phyloP scores from a whole-genome alignment of 2,888 invertebrate genomes.

The Drosophila kokeensis region DNA sequence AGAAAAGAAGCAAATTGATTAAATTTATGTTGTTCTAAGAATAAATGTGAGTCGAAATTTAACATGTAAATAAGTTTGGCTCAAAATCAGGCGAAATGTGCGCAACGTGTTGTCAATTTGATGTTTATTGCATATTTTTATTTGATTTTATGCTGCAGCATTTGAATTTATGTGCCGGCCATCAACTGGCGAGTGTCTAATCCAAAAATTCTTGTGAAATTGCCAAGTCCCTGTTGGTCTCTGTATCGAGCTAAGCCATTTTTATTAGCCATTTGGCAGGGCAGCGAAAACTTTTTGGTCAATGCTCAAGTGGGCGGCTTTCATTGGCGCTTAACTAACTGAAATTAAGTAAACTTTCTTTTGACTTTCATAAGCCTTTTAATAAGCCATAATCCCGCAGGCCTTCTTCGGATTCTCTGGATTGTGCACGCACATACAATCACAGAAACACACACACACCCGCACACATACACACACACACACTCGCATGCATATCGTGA shows the following conservation, averaged over 20 bases:
- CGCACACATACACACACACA: conserved; percentile 10
- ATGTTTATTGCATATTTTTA: conserved; percentile 76
- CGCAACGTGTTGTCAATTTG: conserved; percentile 73
- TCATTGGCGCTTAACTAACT: conserved; percentile 79
- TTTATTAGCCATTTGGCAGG: conserved; percentile 75
- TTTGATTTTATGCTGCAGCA: conserved; percentile 71
- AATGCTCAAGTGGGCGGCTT: conserved; percentile 77
- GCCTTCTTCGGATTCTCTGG: conserved; percentile 61
- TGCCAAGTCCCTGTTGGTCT: conserved; percentile 56
- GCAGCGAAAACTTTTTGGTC: conserved; percentile 63
- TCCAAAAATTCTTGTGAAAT: conserved; percentile 69
- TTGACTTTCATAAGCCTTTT: conserved; percentile 81
- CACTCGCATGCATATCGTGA: conserved; percentile 62
- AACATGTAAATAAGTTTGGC: conserved; percentile 37
- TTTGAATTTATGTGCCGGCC: conserved; percentile 73
- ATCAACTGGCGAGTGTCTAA: conserved; percentile 68
- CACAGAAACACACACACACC: conserved; percentile 35
- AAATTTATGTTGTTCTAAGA: conserved; percentile 2
- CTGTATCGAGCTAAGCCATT: conserved; percentile 51
- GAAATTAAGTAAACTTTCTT: conserved; percentile 80
- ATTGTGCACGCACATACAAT: conserved; percentile 39
- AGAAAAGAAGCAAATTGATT: conserved; percentile 14
- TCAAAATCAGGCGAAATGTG: conserved; percentile 19
- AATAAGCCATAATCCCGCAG: conserved; percentile 78
- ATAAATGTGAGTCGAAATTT: conserved; percentile 8